A percentile compares a stretch with the other conserved stretches of the same genome.
phyloP scores from a whole-genome alignment of 2,113 vertebrate genomes.

The Apodemus speciosus region DNA sequence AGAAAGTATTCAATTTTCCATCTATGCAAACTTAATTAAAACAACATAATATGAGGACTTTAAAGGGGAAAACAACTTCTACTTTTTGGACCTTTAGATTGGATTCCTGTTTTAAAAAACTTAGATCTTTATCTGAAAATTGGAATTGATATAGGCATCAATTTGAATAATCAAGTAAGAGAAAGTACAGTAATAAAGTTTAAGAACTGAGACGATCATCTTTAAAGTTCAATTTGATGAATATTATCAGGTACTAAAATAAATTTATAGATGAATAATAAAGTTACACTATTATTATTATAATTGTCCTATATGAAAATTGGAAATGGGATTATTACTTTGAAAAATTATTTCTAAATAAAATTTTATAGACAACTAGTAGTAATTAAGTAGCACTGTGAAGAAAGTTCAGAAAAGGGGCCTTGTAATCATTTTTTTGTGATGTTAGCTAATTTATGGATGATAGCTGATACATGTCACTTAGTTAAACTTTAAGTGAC shows the following conservation, averaged over 20 bases:
- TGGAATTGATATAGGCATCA: background rate
- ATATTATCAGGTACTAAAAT: background rate
- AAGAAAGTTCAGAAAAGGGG: background rate
- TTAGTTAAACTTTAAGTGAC: background rate
- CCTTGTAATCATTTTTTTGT: background rate
- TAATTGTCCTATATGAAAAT: background rate
- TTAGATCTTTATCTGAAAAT: background rate
- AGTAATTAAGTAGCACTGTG: background rate
- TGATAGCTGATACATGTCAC: background rate
- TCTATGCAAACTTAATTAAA: background rate
- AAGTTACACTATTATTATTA: background rate
- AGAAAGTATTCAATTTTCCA: background rate
- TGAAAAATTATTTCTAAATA: background rate
- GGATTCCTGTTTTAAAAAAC: background rate
- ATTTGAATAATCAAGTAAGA: background rate
- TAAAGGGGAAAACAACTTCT: background rate
- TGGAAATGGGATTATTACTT: background rate
- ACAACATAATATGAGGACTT: background rate
- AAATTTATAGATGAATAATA: slow-evolving; percentile 2
- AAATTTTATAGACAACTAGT: background rate
- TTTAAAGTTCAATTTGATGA: slow-evolving; percentile 6
- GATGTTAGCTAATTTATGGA: background rate
- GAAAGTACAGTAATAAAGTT: background rate
- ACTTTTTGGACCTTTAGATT: background rate
- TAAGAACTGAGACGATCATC: background rate